Evolutionary conservation across 2,113 vertebrate genomes (phyloP), one percentile per base, ranked within the genome.

Genomic region (Trematomus loennbergii): DNA sequence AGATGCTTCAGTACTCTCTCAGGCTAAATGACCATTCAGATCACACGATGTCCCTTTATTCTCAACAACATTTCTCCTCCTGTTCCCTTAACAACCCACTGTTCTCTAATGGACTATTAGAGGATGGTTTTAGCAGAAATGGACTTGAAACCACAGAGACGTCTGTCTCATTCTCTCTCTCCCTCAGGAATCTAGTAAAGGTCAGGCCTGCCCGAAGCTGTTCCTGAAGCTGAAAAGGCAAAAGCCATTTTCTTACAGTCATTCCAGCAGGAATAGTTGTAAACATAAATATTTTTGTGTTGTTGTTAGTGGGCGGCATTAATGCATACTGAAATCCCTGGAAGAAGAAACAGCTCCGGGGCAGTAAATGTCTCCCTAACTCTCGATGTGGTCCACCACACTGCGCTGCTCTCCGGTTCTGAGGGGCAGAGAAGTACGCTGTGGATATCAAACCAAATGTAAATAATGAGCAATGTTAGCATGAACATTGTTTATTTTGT

Each of bases 221-320:
- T 72, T 75, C 81, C n/a, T n/a, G n/a, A n/a, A n/a, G n/a, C n/a
- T n/a, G n/a, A n/a, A 46, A 54, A 45, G 81, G 83, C 49, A 46
- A 25, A 89, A 82, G 88, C 92, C 88, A 78, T 89, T 83, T 79
- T 18, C 66, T 87, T 79, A 79, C 86, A 86, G 82, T 50, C 69
- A 90, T 63, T 88, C 84, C 58, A 52, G 78, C 74, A 74, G 79
- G 87, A 82, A 84, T 55, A 29, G 63, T 72, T 88, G 71, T 82
- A 88, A 85, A 90, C 73, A 88, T 67, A 85, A 80, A 67, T 53
- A 52, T 76, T 55, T 87, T 85, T 1, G 5, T 89, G 83, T 59
- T 86, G 75, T 72, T 73, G n/a, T 72, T 62, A 59, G 93, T 94
- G 92, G 93, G 92, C 49, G 93, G 88, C 80, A 78, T 94, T 91